Evolutionary conservation across 2,797 vertebrate species (phyloP).

Genomic region (Spheniscus humboldti): DNA sequence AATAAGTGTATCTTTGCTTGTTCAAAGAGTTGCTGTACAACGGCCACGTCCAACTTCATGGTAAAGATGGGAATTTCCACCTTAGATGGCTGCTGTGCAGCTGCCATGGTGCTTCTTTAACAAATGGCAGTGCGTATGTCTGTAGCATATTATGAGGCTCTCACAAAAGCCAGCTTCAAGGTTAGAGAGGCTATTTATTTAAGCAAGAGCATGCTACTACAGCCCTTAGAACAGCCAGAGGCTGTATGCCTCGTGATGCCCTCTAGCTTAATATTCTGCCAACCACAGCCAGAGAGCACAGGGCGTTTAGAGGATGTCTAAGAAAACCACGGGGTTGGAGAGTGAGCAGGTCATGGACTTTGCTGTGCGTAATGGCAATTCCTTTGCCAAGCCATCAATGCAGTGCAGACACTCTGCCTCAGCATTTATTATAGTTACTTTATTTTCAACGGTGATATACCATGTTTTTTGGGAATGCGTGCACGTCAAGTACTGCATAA

Average conservation of each 20-base stretch:
- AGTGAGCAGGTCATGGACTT: neutral
- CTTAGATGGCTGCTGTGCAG: neutral
- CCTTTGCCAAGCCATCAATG: accelerated
- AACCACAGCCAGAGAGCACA: neutral
- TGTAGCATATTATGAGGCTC: neutral
- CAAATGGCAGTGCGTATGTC: accelerated
- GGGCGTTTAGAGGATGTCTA: neutral
- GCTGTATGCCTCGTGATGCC: neutral
- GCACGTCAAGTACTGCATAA: neutral
- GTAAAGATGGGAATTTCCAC: neutral
- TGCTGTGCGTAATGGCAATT: neutral
- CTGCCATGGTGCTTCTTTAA: neutral
- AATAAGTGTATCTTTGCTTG: neutral
- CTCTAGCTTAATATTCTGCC: neutral
- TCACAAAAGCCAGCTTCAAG: neutral
- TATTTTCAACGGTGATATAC: neutral
- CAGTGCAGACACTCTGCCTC: neutral
- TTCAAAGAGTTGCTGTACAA: neutral
- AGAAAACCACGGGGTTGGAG: neutral
- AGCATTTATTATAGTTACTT: neutral
- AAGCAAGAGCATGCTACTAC: neutral
- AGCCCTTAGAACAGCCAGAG: neutral
- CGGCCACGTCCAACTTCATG: neutral
- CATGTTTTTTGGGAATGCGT: neutral
- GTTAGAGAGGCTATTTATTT: neutral